These are phyloP conservation scores for Xyliphius kryptos DNA, from an alignment of 2,113 vertebrate genomes.

Conservation along the genomic window DNA sequence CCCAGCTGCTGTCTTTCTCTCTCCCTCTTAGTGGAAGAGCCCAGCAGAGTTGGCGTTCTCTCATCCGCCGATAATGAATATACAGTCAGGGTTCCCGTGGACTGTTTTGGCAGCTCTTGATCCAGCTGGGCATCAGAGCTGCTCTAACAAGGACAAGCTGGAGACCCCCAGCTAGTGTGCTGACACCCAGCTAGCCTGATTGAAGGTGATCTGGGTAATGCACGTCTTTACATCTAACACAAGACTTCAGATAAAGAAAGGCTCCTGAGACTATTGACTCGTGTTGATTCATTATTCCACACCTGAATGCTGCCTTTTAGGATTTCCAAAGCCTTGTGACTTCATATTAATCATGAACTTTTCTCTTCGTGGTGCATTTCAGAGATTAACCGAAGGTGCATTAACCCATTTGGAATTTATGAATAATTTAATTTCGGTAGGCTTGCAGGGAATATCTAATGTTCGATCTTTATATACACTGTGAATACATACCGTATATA, in stretches of 20 bases:
- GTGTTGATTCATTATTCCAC: too few species aligned
- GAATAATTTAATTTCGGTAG: too few species aligned
- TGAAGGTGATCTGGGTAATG: background rate
- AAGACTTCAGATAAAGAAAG: background rate
- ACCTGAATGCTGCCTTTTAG: too few species aligned
- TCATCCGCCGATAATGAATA: constrained; percentile 39
- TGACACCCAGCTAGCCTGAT: constrained; percentile 6
- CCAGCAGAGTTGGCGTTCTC: constrained; percentile 48
- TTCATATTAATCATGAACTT: too few species aligned
- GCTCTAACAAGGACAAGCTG: constrained; percentile 44
- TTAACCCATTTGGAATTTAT: too few species aligned
- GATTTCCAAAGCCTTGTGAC: too few species aligned
- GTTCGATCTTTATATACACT: too few species aligned
- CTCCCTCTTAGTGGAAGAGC: constrained; percentile 19
- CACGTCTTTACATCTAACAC: constrained; percentile 4
- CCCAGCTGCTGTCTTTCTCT: constrained; percentile 14
- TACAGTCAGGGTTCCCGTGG: constrained; percentile 44
- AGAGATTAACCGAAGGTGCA: too few species aligned
- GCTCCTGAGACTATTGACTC: too few species aligned
- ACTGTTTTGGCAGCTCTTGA: constrained; percentile 38
- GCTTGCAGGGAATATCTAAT: too few species aligned
- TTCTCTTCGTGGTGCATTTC: too few species aligned
- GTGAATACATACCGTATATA: too few species aligned
- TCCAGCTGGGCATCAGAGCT: constrained; percentile 37
- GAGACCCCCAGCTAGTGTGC: constrained; percentile 26